These are phyloP conservation scores for Clarias pachynema DNA, from an alignment of 2,797 vertebrate genomes.

Conservation along the genomic window DNA sequence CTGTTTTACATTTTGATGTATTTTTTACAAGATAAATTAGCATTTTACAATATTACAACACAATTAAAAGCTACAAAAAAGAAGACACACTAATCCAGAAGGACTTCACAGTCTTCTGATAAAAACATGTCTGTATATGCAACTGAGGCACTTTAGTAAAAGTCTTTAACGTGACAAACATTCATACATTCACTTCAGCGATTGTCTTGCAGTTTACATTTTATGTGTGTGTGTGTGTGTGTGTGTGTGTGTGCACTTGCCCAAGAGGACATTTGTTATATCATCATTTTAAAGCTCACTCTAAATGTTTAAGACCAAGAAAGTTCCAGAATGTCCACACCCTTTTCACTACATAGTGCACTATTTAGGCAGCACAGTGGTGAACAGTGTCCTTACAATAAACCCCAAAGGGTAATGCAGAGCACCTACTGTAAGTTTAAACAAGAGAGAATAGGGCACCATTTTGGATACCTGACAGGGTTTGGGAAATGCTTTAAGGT, in stretches of 20 bases:
- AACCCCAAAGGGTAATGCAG: not conserved
- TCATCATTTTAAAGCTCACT: not conserved
- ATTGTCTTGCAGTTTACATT: conserved; percentile 37
- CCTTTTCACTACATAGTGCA: not conserved
- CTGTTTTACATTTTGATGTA: conserved; percentile 62
- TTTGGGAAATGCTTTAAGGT: not conserved
- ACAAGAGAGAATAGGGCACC: not conserved
- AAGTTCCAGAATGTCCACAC: not conserved
- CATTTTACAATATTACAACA: conserved; percentile 89
- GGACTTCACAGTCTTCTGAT: conserved; percentile 52
- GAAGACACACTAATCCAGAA: conserved; percentile 65
- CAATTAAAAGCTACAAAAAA: conserved; percentile 53
- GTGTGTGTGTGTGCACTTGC: not conserved
- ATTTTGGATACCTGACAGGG: not conserved
- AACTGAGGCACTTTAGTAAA: conserved; percentile 60
- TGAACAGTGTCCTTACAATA: not conserved
- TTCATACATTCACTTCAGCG: conserved; percentile 50
- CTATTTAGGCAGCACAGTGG: not conserved
- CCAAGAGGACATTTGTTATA: conserved; percentile 3
- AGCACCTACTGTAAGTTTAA: not conserved
- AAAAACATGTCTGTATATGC: conserved; percentile 52
- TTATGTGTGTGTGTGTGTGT: conserved; percentile 31
- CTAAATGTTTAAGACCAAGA: conserved; percentile 26
- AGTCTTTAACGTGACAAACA: conserved; percentile 44
- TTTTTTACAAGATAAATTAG: conserved; percentile 97